A percentile compares a stretch with the other conserved stretches of the same genome.
Conservation (phyloP, 2,888 invertebrate genomes). For the Didymodactylos carnosus region DNA sequence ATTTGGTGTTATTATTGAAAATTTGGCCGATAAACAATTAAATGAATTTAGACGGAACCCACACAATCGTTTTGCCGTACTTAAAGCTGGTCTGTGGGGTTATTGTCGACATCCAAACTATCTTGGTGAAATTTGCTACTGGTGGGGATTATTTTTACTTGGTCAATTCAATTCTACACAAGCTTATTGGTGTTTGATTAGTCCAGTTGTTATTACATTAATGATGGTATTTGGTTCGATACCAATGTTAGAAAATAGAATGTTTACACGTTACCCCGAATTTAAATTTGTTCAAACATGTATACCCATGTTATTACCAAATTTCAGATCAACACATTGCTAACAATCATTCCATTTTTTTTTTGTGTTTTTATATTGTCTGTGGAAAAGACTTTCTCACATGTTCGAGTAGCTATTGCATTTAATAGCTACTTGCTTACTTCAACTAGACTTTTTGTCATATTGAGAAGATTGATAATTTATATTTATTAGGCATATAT, state of each 20-base stretch:
- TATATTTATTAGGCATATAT: too few relatives aligned
- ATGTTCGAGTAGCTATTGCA: too few relatives aligned
- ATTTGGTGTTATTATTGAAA: slow-evolving; percentile 3
- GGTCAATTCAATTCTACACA: too few relatives aligned
- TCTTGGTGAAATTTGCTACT: slow-evolving; percentile 9
- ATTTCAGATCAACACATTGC: too few relatives aligned
- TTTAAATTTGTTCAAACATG: not conserved
- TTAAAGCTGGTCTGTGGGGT: slow-evolving; percentile 5
- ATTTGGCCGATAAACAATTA: slow-evolving; percentile 5
- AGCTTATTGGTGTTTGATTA: not conserved
- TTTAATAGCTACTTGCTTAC: too few relatives aligned
- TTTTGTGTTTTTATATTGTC: too few relatives aligned
- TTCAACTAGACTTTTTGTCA: too few relatives aligned
- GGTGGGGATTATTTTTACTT: slow-evolving; percentile 6
- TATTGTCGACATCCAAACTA: slow-evolving; percentile 12
- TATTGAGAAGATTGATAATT: too few relatives aligned
- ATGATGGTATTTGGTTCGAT: not conserved
- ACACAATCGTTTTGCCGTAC: not conserved
- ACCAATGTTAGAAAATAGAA: not conserved
- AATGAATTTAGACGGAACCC: not conserved
- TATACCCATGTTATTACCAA: not conserved
- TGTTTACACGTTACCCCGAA: not conserved
- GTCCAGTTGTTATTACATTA: not conserved
- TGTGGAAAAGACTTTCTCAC: too few relatives aligned
- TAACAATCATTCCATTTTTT: too few relatives aligned